These are phyloP conservation scores for Taxidea taxus DNA, from an alignment of 2,113 vertebrate genomes.

Conservation along the genomic window DNA sequence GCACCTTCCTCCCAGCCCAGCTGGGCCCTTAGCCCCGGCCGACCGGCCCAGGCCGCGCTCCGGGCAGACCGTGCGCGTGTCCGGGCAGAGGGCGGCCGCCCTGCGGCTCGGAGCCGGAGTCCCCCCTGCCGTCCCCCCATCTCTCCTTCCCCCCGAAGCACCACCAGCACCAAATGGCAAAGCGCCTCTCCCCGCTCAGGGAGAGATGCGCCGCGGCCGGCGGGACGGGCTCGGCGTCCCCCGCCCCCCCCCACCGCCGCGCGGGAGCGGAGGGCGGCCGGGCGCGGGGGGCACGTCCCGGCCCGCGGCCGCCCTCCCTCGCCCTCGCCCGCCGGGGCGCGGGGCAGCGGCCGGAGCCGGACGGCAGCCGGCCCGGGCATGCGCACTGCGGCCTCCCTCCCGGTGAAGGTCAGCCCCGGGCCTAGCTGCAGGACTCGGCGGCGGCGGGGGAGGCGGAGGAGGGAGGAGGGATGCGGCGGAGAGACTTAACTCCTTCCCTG, in stretches of 20 bases:
- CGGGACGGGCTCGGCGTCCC: conserved; percentile 47
- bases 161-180: conserved; percentile 88
- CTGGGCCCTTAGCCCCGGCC: background rate
- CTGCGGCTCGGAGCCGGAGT: conserved; percentile 76
- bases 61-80: background rate
- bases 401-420: conserved; percentile 81
- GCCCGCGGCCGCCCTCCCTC: background rate
- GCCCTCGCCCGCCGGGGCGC: background rate
- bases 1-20: background rate
- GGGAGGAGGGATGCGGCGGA: conserved; percentile 38
- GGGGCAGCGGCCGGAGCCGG: background rate
- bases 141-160: conserved; percentile 83
- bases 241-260: background rate
- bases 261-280: background rate
- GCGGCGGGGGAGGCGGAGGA: conserved; percentile 40
- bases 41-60: background rate
- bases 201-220: conserved; percentile 69
- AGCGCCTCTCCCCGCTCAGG: conserved; percentile 81
- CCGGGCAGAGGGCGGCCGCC: conserved; percentile 6
- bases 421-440: conserved; percentile 72
- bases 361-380: conserved; percentile 60
- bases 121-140: conserved; percentile 87
- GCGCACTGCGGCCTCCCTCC: conserved; percentile 72
- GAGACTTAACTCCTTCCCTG: conserved; percentile 77
- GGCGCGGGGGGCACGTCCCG: background rate